Base-by-base conservation (phyloP, 2,888 invertebrate species). In the Ichneumon xanthorius region DNA sequence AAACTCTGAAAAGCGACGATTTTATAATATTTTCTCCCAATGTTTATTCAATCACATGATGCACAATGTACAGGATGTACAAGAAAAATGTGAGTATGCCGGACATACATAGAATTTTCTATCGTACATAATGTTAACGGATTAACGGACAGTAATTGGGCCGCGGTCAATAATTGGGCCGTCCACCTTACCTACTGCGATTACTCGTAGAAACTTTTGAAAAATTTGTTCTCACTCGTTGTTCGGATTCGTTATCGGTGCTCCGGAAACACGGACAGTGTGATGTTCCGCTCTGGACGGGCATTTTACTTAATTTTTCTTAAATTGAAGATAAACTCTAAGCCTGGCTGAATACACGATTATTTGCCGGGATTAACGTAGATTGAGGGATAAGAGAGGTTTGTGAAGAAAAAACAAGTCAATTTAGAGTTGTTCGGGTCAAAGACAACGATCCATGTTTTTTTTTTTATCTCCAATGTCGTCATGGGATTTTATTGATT, bases 331-430 rank as follows among this genome's bases (percentile, higher is more conserved):
- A 50, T 19, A 11, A 45, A 9, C 5, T 19, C 1, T 53, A 50
- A 80, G 26, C n/a, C 22, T 26, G 22, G 63, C 63, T 67, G 72
- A 84, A 72, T 61, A n/a, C n/a, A 50, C 77, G 70, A 86, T 88
- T 86, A 67, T 88, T 87, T 86, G 77, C 88, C 88, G 87, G 87
- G 55, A 53, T 53, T 83, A 80, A 72, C 80, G 76, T 83, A 81
- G 82, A 76, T 75, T 61, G 80, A 53, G 50, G 75, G 65, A 30
- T 77, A 45, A 71, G 61, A 65, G 63, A 55, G 19, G 33, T 19
- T 61, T 19, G 75, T 26, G 55, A 70, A 77, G 14, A 48, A 53
- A 55, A 53, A 53, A 53, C 63, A 71, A 75, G 33, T 33, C 50
- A 65, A 33, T 19, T 14, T 48, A 81, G 72, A 83, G 63, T 84